A percentile compares a stretch with the other conserved stretches of the same genome.
phyloP scores from a whole-genome alignment of 2,797 vertebrate species.

The Moxostoma hubbsi region DNA sequence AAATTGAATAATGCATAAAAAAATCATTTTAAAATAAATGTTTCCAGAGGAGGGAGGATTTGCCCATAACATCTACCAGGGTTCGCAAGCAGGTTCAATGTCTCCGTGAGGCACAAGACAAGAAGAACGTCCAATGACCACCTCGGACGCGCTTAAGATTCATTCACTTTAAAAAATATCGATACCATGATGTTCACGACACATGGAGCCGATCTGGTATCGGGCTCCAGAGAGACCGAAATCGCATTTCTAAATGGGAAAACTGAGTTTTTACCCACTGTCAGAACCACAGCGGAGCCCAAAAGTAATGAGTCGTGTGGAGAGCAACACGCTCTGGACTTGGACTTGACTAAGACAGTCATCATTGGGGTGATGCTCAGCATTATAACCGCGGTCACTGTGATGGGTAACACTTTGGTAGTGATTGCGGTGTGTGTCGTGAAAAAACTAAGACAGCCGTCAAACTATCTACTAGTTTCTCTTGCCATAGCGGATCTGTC shows the following conservation, averaged over 20 bases:
- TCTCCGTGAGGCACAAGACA: too few species aligned
- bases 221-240: slow-evolving; percentile 27
- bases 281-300: slow-evolving; percentile 14
- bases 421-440: slow-evolving; percentile 83
- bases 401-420: slow-evolving; percentile 83
- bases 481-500: slow-evolving; percentile 82
- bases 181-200: slow-evolving; percentile 54
- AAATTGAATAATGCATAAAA: too few species aligned
- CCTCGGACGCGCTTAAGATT: slow-evolving; percentile 7
- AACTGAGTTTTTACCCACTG: slow-evolving; percentile 6
- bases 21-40: too few species aligned
- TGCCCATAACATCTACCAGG: neutral
- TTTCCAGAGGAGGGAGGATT: too few species aligned
- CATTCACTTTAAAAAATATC: slow-evolving; percentile 14
- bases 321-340: slow-evolving; percentile 44
- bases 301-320: slow-evolving; percentile 38
- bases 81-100: neutral
- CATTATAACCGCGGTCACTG: slow-evolving; percentile 71
- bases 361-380: slow-evolving; percentile 54
- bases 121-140: neutral
- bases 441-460: slow-evolving; percentile 82
- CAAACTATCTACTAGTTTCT: slow-evolving; percentile 83
- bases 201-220: slow-evolving; percentile 36
- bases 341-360: slow-evolving; percentile 43
- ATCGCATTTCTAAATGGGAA: slow-evolving; percentile 27